phyloP scores from a whole-genome alignment of 2,888 invertebrate genomes.

The Lasioglossum zephyrum region DNA sequence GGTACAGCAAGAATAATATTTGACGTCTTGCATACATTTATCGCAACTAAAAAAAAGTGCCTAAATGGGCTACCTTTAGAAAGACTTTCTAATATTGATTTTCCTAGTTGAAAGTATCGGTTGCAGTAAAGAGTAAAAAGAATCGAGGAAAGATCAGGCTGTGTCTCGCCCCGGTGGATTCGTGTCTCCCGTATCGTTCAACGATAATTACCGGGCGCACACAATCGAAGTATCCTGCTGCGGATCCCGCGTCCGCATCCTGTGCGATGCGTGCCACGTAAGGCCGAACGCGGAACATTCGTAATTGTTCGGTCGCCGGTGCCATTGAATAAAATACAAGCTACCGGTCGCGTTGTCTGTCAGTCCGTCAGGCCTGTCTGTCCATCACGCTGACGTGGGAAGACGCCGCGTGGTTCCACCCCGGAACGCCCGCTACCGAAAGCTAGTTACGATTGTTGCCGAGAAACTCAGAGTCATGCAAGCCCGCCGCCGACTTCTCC shows the following conservation, averaged over 20 bases:
- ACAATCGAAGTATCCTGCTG: slow-evolving; percentile 81
- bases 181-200: slow-evolving; percentile 70
- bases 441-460: slow-evolving; percentile 83
- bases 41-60: not conserved
- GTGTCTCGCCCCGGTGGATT: slow-evolving; percentile 75
- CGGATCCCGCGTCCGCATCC: slow-evolving; percentile 76
- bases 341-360: slow-evolving; percentile 81
- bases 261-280: slow-evolving; percentile 72
- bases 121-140: not conserved
- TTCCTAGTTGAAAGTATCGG: not conserved
- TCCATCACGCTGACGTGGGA: slow-evolving; percentile 84
- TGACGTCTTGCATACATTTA: not conserved
- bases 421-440: slow-evolving; percentile 79
- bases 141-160: slow-evolving; percentile 57
- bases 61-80: not conserved
- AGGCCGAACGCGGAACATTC: slow-evolving; percentile 69
- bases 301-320: slow-evolving; percentile 84
- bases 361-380: slow-evolving; percentile 81
- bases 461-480: slow-evolving; percentile 83
- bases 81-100: not conserved
- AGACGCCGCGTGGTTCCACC: slow-evolving; percentile 81
- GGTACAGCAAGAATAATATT: not conserved
- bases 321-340: slow-evolving; percentile 84
- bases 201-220: slow-evolving; percentile 79
- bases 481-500: slow-evolving; percentile 63